Conservation (phyloP, 2,113 vertebrate species). For the Rhinolophus sinicus region DNA sequence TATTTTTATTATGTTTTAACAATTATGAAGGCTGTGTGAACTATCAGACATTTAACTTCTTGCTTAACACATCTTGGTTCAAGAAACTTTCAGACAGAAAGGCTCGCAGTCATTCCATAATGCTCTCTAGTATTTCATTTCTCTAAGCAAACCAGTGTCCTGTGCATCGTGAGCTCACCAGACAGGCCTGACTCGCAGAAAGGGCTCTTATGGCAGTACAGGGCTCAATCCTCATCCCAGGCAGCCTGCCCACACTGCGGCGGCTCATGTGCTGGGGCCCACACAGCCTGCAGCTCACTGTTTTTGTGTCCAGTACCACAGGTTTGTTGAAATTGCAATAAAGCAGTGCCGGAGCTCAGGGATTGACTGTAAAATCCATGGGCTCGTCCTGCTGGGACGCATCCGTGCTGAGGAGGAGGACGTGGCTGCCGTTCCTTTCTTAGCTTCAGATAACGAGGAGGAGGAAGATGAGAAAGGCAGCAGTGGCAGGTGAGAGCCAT, state of each 20-base stretch:
- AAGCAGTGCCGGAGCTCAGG: conserved; percentile 99
- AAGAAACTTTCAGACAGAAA: neutral
- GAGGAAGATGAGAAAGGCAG: conserved; percentile 97
- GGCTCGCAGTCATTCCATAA: neutral
- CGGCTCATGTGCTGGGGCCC: too few relatives aligned
- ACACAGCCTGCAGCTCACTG: neutral
- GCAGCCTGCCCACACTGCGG: too few relatives aligned
- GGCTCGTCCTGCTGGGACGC: conserved; percentile 93
- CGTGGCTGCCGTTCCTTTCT: conserved; percentile 95
- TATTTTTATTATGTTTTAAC: neutral
- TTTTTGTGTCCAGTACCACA: conserved; percentile 90
- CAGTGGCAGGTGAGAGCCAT: conserved; percentile 90
- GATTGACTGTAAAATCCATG: conserved; percentile 98
- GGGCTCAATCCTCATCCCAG: too few relatives aligned
- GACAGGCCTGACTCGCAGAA: too few relatives aligned
- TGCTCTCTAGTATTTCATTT: neutral
- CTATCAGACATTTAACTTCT: neutral
- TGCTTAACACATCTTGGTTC: neutral
- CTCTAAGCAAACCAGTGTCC: neutral
- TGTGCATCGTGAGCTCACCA: neutral
- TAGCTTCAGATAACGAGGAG: conserved; percentile 98
- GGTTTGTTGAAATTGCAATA: conserved; percentile 96
- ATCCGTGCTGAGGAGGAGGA: conserved; percentile 97
- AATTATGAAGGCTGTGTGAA: neutral
- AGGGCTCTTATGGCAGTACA: too few relatives aligned